Conservation (phyloP, 2,888 invertebrate species). For the Uloborus plumipes region DNA sequence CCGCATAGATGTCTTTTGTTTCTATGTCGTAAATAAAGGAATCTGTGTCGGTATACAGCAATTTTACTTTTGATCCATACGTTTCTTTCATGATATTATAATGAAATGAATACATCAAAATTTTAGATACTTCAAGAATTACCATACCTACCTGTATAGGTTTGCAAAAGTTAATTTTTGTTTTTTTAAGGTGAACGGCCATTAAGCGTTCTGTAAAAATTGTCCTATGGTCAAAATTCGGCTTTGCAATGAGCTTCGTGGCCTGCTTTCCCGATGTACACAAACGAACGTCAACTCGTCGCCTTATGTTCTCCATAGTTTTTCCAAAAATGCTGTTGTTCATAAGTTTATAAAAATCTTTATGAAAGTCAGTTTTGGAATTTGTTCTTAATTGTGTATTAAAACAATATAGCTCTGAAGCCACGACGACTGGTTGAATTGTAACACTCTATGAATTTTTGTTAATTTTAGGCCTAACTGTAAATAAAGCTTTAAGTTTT, state of each 20-base stretch:
- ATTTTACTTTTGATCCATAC: slow-evolving; percentile 52
- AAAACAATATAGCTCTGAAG: slow-evolving; percentile 47
- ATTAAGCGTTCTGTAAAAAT: slow-evolving; percentile 29
- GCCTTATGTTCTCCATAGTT: slow-evolving; percentile 69
- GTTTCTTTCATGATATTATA: slow-evolving; percentile 65
- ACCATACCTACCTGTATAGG: slow-evolving; percentile 67
- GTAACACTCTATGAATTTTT: slow-evolving; percentile 66
- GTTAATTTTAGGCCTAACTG: slow-evolving; percentile 63
- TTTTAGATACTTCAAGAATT: slow-evolving; percentile 68
- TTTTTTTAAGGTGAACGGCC: slow-evolving; percentile 37
- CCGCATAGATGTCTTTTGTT: slow-evolving; percentile 10
- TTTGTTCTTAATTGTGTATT: slow-evolving; percentile 40
- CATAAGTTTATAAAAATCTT: slow-evolving; percentile 70
- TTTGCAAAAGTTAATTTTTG: slow-evolving; percentile 40
- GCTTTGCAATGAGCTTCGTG: slow-evolving; percentile 27
- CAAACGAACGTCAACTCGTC: slow-evolving; percentile 68
- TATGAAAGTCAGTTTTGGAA: slow-evolving; percentile 69
- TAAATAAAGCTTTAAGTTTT: slow-evolving; percentile 50
- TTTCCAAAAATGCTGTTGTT: slow-evolving; percentile 70
- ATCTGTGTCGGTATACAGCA: slow-evolving; percentile 69
- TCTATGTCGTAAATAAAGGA: slow-evolving; percentile 67
- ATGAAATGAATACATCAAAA: slow-evolving; percentile 67
- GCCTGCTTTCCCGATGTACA: slow-evolving; percentile 20
- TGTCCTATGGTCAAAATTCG: slow-evolving; percentile 36
- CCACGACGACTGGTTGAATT: slow-evolving; percentile 36